Evolutionary conservation across 2,888 invertebrate species (phyloP).

Genomic region (Apotomis turbidana): DNA sequence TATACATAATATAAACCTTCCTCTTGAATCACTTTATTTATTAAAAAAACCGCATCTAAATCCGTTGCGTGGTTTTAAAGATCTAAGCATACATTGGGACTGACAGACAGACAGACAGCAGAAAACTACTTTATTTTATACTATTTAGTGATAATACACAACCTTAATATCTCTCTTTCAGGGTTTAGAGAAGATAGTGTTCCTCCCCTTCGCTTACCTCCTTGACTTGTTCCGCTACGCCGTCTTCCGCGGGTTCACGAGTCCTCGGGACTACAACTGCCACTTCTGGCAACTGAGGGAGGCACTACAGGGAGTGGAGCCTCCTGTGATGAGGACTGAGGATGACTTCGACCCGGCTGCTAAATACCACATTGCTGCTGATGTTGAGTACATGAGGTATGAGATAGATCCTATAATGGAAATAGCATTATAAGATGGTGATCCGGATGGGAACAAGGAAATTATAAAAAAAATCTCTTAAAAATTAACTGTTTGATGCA

Average conservation of each 20-base stretch:
- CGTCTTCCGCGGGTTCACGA: constrained; percentile 85
- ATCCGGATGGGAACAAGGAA: too few species aligned
- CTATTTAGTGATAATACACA: too few species aligned
- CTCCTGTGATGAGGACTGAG: constrained; percentile 85
- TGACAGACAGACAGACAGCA: too few species aligned
- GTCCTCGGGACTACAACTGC: constrained; percentile 85
- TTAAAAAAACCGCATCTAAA: too few species aligned
- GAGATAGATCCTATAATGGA: constrained; percentile 36
- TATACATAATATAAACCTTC: too few species aligned
- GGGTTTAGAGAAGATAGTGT: constrained; percentile 88
- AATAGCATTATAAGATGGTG: too few species aligned
- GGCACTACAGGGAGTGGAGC: constrained; percentile 85
- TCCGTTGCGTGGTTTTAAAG: too few species aligned
- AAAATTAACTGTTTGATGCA: too few species aligned
- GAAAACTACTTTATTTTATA: too few species aligned
- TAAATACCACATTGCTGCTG: constrained; percentile 87
- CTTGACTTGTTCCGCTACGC: constrained; percentile 89
- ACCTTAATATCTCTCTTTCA: constrained; percentile 51
- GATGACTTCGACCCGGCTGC: constrained; percentile 87
- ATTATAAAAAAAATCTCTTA: too few species aligned
- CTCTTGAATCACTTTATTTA: too few species aligned
- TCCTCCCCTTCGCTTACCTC: constrained; percentile 87
- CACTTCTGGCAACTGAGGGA: constrained; percentile 86
- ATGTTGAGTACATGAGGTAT: constrained; percentile 87
- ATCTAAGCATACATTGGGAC: too few species aligned